These are phyloP conservation scores for Aspiorhynchus laticeps DNA, from an alignment of 2,113 vertebrate genomes.

Conservation along the genomic window DNA sequence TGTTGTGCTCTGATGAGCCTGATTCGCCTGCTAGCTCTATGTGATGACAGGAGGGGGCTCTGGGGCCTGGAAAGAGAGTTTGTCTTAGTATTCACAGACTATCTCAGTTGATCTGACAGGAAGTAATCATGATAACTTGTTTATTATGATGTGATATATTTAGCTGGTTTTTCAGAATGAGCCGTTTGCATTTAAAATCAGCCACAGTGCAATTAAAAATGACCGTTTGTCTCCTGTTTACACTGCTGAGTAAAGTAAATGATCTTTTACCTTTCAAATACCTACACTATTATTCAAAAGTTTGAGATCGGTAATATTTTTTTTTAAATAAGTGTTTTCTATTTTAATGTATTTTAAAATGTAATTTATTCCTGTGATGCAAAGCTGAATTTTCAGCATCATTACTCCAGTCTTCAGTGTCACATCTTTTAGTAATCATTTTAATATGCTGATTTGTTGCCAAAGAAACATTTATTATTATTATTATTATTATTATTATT, in stretches of 20 bases:
- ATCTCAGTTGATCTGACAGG: background rate
- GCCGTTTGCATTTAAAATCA: background rate
- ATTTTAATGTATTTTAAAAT: too few species aligned
- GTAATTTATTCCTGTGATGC: too few species aligned
- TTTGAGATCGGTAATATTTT: background rate
- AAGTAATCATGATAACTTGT: background rate
- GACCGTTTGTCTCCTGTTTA: background rate
- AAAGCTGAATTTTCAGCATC: too few species aligned
- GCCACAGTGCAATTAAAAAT: background rate
- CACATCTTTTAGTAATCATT: too few species aligned
- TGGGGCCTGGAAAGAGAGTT: background rate
- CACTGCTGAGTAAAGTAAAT: background rate
- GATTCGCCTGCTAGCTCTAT: conserved; percentile 26
- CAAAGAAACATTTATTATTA: too few species aligned
- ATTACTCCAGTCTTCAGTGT: too few species aligned
- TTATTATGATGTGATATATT: background rate
- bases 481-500: too few species aligned
- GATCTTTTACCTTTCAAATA: background rate
- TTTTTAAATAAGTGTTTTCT: background rate
- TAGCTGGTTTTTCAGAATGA: background rate
- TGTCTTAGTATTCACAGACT: conserved; percentile 2
- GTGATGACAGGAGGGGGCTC: background rate
- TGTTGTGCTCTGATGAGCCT: conserved; percentile 27
- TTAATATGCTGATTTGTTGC: too few species aligned
- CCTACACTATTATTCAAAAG: background rate